These are phyloP conservation scores for Melanotaenia nigrans DNA, from an alignment of 2,797 vertebrate species.

Conservation along the genomic window DNA sequence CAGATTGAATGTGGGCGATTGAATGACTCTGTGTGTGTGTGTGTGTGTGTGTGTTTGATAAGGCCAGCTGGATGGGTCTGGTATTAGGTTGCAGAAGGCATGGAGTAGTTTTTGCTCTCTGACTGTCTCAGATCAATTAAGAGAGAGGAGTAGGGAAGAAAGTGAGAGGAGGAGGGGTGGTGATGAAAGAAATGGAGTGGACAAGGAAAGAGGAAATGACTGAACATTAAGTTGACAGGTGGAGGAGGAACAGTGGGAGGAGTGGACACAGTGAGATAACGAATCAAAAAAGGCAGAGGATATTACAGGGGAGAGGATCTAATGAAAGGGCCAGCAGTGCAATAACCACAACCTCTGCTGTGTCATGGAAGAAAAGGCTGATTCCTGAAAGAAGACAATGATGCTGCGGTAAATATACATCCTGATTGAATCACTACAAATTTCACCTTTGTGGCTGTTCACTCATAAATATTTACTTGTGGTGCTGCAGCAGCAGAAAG, in stretches of 20 bases:
- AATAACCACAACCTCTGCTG: conserved; percentile 46
- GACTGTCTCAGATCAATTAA: conserved; percentile 78
- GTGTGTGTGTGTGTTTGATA: conserved; percentile 31
- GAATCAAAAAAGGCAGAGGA: conserved; percentile 45
- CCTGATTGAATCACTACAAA: conserved; percentile 25
- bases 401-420: conserved; percentile 20
- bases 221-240: conserved; percentile 69
- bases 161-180: conserved; percentile 26
- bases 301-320: conserved; percentile 54
- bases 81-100: conserved; percentile 79
- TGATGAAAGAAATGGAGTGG: conserved; percentile 58
- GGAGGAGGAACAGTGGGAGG: conserved; percentile 45
- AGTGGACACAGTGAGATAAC: conserved; percentile 28
- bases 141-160: conserved; percentile 47
- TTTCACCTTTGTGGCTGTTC: conserved; percentile 7
- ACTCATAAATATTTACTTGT: conserved; percentile 18
- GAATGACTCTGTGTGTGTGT: conserved; percentile 43
- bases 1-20: conserved; percentile 63
- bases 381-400: conserved; percentile 41
- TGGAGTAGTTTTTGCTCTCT: conserved; percentile 65
- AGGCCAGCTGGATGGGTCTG: conserved; percentile 71
- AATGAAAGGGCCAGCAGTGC: conserved; percentile 49
- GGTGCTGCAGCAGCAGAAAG: neutral
- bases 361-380: conserved; percentile 30
- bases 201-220: conserved; percentile 72